A percentile compares a stretch with the other conserved stretches of the same genome.
Evolutionary conservation across 2,113 vertebrate species (phyloP).

Genomic region (Tachysurus fulvidraco): DNA sequence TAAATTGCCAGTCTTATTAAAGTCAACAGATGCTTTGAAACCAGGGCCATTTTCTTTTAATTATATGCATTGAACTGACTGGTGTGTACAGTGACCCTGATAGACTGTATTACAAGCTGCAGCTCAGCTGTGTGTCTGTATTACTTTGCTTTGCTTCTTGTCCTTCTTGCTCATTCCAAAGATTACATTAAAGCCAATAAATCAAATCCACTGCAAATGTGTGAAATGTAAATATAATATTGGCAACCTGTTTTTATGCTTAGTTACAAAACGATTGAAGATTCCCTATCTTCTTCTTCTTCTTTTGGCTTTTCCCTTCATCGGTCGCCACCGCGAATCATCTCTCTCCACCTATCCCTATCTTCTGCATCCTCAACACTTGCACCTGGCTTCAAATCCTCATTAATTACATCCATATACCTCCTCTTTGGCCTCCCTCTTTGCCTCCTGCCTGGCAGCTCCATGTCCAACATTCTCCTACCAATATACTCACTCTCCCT

Average conservation of each 20-base stretch:
- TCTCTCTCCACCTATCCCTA: too few species aligned
- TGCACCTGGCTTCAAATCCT: too few species aligned
- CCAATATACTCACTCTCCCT: too few species aligned
- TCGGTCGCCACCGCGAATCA: too few species aligned
- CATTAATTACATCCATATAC: too few species aligned
- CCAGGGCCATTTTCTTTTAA: neutral
- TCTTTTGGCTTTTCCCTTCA: too few species aligned
- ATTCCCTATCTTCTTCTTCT: neutral
- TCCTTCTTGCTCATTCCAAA: neutral
- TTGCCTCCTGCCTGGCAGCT: too few species aligned
- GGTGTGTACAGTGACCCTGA: neutral
- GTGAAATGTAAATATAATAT: neutral
- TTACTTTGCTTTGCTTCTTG: neutral
- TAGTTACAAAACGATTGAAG: neutral
- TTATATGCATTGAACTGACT: neutral
- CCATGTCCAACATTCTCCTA: too few species aligned
- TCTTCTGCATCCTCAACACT: too few species aligned
- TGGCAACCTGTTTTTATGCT: neutral
- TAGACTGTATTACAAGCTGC: constrained; percentile 2
- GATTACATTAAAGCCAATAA: neutral
- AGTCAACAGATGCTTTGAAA: neutral
- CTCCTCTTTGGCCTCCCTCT: too few species aligned
- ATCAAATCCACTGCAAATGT: neutral
- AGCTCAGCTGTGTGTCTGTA: neutral
- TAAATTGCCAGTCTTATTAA: neutral